Conservation (phyloP, 2,888 invertebrate genomes). For the Darwinula stevensoni region DNA sequence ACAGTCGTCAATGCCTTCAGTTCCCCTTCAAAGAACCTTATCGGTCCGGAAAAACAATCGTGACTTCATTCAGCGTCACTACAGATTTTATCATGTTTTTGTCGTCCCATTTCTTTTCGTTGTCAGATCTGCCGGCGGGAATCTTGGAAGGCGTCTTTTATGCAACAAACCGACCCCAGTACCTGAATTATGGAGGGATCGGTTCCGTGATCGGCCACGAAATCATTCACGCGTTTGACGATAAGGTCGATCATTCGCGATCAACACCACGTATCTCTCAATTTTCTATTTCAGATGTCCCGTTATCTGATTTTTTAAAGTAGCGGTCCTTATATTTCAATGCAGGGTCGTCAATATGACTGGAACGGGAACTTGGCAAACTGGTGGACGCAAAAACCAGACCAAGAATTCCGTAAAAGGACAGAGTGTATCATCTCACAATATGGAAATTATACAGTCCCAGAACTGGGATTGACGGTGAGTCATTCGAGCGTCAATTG, state of each 20-base stretch:
- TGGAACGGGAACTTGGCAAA: conserved; percentile 64
- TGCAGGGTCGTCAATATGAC: conserved; percentile 69
- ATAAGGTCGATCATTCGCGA: conserved; percentile 9
- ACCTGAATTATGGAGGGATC: conserved; percentile 73
- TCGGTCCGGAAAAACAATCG: conserved; percentile 29
- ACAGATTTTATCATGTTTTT: conserved; percentile 7
- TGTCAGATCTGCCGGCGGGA: conserved; percentile 84
- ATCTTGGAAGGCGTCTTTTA: conserved; percentile 78
- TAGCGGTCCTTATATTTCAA: too few species aligned
- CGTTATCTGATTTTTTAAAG: too few species aligned
- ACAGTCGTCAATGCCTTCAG: conserved; percentile 64
- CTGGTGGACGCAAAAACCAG: conserved; percentile 70
- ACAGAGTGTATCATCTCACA: conserved; percentile 76
- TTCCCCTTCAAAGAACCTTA: conserved; percentile 54
- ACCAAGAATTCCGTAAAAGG: conserved; percentile 45
- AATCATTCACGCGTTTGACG: conserved; percentile 34
- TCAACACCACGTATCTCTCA: background rate
- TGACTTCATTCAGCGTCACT: conserved; percentile 8
- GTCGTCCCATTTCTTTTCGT: conserved; percentile 10
- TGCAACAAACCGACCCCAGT: conserved; percentile 53
- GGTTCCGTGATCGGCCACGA: conserved; percentile 77
- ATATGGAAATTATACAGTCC: conserved; percentile 63
- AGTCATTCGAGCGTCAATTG: too few species aligned
- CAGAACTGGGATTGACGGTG: conserved; percentile 40
- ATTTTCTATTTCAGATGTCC: too few species aligned